phyloP scores from a whole-genome alignment of 2,113 vertebrate genomes.

The Ibidorhyncha struthersii region DNA sequence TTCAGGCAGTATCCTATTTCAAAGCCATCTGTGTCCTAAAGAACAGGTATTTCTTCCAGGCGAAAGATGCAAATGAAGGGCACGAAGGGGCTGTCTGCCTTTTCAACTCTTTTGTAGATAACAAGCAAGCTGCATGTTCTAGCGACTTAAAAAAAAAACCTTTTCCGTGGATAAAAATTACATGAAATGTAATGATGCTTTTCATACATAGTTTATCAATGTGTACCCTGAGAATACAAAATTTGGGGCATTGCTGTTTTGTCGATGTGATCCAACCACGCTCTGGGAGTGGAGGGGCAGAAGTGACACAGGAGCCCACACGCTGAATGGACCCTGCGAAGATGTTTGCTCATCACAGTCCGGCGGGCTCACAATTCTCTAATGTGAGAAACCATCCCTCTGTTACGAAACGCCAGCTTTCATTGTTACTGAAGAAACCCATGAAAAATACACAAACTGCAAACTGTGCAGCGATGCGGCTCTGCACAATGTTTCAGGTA shows the following conservation, averaged over 20 bases:
- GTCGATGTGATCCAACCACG: rapidly evolving
- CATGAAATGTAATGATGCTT: background rate
- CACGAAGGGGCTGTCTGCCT: background rate
- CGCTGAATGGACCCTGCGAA: rapidly evolving
- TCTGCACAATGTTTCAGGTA: background rate
- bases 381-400: background rate
- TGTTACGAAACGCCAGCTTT: background rate
- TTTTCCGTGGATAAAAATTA: rapidly evolving
- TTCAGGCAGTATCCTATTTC: background rate
- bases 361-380: rapidly evolving
- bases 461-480: background rate
- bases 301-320: rapidly evolving
- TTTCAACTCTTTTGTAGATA: background rate
- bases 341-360: rapidly evolving
- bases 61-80: background rate
- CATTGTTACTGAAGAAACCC: background rate
- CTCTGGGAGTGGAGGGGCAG: background rate
- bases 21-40: background rate
- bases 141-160: background rate
- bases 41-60: conserved; percentile 12
- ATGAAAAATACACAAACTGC: background rate
- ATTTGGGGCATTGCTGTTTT: rapidly evolving
- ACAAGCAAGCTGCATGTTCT: background rate
- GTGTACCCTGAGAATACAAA: background rate
- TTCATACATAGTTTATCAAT: rapidly evolving